These are phyloP conservation scores for Dasypolia templi DNA, from an alignment of 2,888 invertebrate genomes.

Conservation along the genomic window DNA sequence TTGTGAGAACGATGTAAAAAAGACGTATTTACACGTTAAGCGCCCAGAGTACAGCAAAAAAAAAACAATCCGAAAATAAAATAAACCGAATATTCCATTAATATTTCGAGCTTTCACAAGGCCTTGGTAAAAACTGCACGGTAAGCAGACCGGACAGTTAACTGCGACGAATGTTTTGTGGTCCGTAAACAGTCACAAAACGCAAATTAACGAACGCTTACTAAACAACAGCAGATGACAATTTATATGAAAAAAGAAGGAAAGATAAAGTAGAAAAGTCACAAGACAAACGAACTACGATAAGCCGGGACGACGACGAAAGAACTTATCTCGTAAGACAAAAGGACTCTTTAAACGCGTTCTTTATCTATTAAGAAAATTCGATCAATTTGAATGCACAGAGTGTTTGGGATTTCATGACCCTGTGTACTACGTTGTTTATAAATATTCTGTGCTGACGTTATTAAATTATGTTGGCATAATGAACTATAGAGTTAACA, in stretches of 20 bases:
- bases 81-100: conserved; percentile 17
- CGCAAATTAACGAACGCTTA: conserved; percentile 42
- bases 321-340: conserved; percentile 64
- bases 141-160: conserved; percentile 41
- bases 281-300: conserved; percentile 50
- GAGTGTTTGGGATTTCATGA: conserved; percentile 25
- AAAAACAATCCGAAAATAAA: too few relatives aligned
- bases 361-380: conserved; percentile 36
- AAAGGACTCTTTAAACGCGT: conserved; percentile 42
- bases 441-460: conserved; percentile 17
- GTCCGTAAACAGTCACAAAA: conserved; percentile 58
- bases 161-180: conserved; percentile 52
- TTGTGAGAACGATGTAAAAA: too few relatives aligned
- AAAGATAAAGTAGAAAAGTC: conserved; percentile 33
- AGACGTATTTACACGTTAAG: too few relatives aligned
- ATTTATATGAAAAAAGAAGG: conserved; percentile 37
- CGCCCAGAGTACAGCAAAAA: too few relatives aligned
- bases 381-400: conserved; percentile 26
- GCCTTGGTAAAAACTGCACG: conserved; percentile 42
- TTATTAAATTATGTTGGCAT: conserved; percentile 24
- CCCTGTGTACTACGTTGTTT: background rate
- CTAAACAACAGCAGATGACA: conserved; percentile 49
- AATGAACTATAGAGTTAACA: conserved; percentile 21
- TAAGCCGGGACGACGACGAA: conserved; percentile 51
- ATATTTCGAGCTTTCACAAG: conserved; percentile 20